phyloP scores from a whole-genome alignment of 1,140 invertebrate species.

The Aphaenogaster rudis region DNA sequence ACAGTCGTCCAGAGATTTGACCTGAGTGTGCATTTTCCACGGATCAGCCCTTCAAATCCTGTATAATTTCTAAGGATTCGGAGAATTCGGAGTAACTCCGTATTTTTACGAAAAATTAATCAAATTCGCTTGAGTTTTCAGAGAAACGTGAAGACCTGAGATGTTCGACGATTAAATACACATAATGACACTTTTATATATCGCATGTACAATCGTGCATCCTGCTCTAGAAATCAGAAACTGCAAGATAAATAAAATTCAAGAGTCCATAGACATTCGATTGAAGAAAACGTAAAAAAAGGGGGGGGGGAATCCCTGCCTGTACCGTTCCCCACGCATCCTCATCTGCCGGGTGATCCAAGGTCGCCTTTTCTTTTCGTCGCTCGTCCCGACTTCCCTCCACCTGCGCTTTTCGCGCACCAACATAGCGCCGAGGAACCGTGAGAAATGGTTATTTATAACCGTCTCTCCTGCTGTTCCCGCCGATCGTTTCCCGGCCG shows the following conservation, averaged over 20 bases:
- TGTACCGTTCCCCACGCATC: neutral
- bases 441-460: slow-evolving; percentile 59
- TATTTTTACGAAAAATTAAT: neutral
- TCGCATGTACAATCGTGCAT: neutral
- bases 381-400: neutral
- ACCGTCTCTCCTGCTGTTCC: neutral
- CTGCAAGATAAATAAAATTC: neutral
- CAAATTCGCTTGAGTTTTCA: neutral
- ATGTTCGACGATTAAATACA: neutral
- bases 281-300: neutral
- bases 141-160: no score
- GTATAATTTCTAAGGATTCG: neutral
- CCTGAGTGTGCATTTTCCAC: neutral
- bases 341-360: neutral
- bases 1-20: neutral
- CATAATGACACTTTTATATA: neutral
- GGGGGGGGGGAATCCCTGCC: no score
- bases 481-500: slow-evolving; percentile 21
- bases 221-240: neutral
- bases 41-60: neutral
- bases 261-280: neutral
- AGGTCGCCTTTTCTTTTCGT: neutral
- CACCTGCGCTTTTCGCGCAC: slow-evolving; percentile 19
- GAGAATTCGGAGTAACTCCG: neutral
- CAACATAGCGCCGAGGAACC: neutral